These are phyloP conservation scores for Epistrophella euchroma DNA, from an alignment of 2,888 invertebrate species.

Conservation along the genomic window DNA sequence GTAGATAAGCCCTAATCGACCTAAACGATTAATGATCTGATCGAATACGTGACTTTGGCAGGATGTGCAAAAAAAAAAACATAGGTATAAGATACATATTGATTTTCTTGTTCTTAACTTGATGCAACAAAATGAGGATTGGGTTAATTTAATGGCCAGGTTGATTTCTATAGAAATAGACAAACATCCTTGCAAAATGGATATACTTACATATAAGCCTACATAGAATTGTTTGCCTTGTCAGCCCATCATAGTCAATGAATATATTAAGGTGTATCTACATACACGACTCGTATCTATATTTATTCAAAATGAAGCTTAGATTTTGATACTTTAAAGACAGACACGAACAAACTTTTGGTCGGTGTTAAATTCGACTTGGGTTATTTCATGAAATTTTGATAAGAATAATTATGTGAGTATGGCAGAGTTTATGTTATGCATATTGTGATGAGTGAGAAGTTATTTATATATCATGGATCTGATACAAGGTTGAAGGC, in stretches of 20 bases:
- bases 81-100: neutral
- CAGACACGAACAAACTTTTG: neutral
- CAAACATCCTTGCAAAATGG: neutral
- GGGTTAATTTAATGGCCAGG: conserved; percentile 42
- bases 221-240: conserved; percentile 3
- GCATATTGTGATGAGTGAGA: neutral
- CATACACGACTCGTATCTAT: neutral
- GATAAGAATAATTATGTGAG: conserved; percentile 11
- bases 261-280: neutral
- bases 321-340: conserved; percentile 7
- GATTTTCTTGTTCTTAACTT: conserved; percentile 1
- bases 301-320: neutral
- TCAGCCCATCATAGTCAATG: conserved; percentile 23
- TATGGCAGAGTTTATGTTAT: neutral
- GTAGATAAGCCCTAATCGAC: conserved; percentile 33
- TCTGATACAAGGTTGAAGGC: neutral
- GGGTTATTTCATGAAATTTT: conserved; percentile 39
- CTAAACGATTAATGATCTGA: conserved; percentile 40
- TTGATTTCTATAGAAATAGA: conserved; percentile 15
- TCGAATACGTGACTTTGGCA: neutral
- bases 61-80: neutral
- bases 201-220: neutral
- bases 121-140: conserved; percentile 5
- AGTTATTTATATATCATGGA: neutral
- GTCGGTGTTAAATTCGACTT: conserved; percentile 15